A percentile compares a stretch with the other conserved stretches of the same genome.
Conservation (phyloP, 2,113 vertebrate species). For the Antigone vipio region DNA sequence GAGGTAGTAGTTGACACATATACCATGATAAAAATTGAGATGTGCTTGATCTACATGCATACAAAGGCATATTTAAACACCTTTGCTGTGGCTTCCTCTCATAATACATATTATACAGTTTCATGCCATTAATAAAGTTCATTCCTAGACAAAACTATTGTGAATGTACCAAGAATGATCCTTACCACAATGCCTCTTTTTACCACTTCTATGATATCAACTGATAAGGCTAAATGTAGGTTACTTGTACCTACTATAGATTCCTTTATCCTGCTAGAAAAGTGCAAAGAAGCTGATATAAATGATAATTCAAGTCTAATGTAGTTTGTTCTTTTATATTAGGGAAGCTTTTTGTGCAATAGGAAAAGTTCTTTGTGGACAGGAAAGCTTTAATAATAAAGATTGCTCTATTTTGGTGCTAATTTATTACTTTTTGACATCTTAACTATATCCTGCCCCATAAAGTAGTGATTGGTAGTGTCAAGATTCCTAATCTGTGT, state of each 20-base stretch:
- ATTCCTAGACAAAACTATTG: background rate
- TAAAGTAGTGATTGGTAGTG: constrained; percentile 62
- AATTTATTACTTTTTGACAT: constrained; percentile 68
- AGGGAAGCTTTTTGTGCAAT: background rate
- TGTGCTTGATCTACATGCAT: background rate
- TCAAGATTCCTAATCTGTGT: constrained; percentile 59
- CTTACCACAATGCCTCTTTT: background rate
- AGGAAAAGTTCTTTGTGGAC: background rate
- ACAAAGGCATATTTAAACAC: background rate
- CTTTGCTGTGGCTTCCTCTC: background rate
- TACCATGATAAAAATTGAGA: background rate
- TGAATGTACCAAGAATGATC: background rate
- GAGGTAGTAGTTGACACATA: background rate
- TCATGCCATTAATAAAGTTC: background rate
- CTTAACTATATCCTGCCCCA: constrained; percentile 63
- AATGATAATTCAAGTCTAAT: constrained; percentile 20
- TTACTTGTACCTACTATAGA: background rate
- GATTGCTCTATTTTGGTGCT: constrained; percentile 46
- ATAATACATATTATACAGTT: background rate
- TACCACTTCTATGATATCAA: background rate
- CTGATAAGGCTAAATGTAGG: background rate
- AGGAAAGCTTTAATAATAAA: constrained; percentile 23
- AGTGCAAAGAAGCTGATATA: constrained; percentile 7
- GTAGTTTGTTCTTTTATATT: background rate
- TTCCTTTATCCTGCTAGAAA: background rate